Evolutionary conservation across 1,140 invertebrate species (phyloP), one percentile per base, ranked within the genome.

Genomic region (Drosophila micromelanica): DNA sequence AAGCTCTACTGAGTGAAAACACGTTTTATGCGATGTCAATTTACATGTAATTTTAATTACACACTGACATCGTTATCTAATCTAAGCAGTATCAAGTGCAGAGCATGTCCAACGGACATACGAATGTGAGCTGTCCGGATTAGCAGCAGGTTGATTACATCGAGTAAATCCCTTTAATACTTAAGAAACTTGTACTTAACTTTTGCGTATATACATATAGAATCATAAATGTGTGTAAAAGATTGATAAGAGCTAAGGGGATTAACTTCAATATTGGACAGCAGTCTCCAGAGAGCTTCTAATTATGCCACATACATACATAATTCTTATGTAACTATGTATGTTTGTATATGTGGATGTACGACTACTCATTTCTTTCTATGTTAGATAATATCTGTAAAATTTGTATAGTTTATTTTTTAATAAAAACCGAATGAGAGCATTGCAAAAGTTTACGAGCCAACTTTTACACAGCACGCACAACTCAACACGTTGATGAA

Each of bases 371-470:
- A 32, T 30, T 5, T 17, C 1, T 32, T 43, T 32, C 40, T 7
- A 45, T 57, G 62, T 86, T 81, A 78, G 64, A 81, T 86, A 78
- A 86, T 78, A 74, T 86, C 60, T 87, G 78, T 86, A 80, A 86
- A 86, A 86, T 87, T 86, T 86, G 82, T 86, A 89, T 87, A 82
- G 82, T 87, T 82, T 87, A 79, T 87, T 86, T 86, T 86, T 86
- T 86, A 86, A 86, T 86, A 86, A 86, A 86, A 86, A 61, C 75
- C 48, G 48, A 87, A 87, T 76, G 82, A 86, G 73, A 87, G 65
- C 82, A 74, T 73, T 73, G 60, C 71, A 49, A 56, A 76, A 64
- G 42, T 86, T 86, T 86, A 86, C 78, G 82, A 86, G 46, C 49
- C 32, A 86, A 86, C 63, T 81, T 86, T 80, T 81, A 81, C 56